Conservation (phyloP, 2,888 invertebrate species). For the Conistra vaccinii region DNA sequence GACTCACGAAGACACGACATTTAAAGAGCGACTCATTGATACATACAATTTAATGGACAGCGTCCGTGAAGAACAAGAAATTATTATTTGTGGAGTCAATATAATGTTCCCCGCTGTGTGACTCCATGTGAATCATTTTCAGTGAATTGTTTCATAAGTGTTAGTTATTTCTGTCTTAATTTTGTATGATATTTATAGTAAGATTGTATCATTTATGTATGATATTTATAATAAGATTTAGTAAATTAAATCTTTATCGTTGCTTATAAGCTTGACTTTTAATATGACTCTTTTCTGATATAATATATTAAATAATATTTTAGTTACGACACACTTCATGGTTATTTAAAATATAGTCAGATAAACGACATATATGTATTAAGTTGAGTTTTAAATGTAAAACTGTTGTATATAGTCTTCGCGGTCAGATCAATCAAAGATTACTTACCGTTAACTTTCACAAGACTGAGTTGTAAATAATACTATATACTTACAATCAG, state of each 20-base stretch:
- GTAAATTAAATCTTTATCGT: background rate
- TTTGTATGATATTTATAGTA: no score
- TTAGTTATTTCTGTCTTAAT: constrained; percentile 28
- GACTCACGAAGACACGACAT: constrained; percentile 44
- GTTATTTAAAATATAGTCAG: constrained; percentile 31
- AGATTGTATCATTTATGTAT: no score
- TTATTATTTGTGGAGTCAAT: constrained; percentile 49
- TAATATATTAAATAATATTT: constrained; percentile 6
- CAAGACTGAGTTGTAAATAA: constrained; percentile 21
- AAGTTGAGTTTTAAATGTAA: background rate
- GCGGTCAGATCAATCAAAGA: constrained; percentile 36
- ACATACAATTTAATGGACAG: constrained; percentile 55
- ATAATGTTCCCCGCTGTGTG: constrained; percentile 8
- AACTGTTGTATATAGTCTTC: constrained; percentile 16
- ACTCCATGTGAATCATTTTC: constrained; percentile 50
- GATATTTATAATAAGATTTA: background rate
- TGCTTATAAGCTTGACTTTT: background rate
- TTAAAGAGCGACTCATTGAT: constrained; percentile 53
- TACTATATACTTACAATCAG: constrained; percentile 9
- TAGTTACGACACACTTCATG: constrained; percentile 21
- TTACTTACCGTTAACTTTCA: constrained; percentile 53
- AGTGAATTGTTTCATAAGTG: constrained; percentile 33
- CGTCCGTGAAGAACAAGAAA: constrained; percentile 39
- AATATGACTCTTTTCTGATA: background rate
- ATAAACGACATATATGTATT: background rate